Evolutionary conservation across 2,888 invertebrate species (phyloP).

Genomic region (Nasonia oneida): DNA sequence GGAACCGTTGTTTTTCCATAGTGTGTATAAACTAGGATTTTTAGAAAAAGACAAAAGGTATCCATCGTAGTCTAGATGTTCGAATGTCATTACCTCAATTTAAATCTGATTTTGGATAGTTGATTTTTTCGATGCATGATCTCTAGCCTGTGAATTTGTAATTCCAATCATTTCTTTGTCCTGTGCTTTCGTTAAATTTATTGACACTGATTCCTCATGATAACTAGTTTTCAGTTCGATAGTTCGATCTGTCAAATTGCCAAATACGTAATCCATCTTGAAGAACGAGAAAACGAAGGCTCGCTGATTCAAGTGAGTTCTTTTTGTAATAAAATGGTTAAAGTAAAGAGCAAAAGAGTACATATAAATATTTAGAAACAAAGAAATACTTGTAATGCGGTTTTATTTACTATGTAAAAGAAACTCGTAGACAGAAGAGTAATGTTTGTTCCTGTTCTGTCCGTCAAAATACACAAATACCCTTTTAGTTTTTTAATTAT

Average conservation of each 20-base stretch:
- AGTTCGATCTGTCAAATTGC: slow-evolving; percentile 57
- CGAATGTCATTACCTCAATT: slow-evolving; percentile 54
- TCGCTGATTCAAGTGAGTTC: background rate
- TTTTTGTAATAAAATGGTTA: slow-evolving; percentile 42
- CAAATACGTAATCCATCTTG: slow-evolving; percentile 59
- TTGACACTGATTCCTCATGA: slow-evolving; percentile 43
- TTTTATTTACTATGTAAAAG: slow-evolving; percentile 33
- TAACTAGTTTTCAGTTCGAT: slow-evolving; percentile 54
- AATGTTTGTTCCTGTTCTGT: slow-evolving; percentile 59
- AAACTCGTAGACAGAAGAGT: slow-evolving; percentile 28
- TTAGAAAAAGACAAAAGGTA: slow-evolving; percentile 40
- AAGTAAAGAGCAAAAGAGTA: slow-evolving; percentile 36
- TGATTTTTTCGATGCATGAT: slow-evolving; percentile 36
- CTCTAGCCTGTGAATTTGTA: slow-evolving; percentile 47
- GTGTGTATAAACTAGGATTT: slow-evolving; percentile 48
- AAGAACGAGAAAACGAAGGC: slow-evolving; percentile 30
- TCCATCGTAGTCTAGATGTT: slow-evolving; percentile 42
- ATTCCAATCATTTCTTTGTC: slow-evolving; percentile 43
- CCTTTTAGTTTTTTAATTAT: slow-evolving; percentile 38
- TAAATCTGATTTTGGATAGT: slow-evolving; percentile 10
- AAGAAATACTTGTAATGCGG: slow-evolving; percentile 28
- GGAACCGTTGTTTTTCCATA: slow-evolving; percentile 54
- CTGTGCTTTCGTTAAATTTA: slow-evolving; percentile 11
- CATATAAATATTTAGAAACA: slow-evolving; percentile 43
- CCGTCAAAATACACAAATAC: slow-evolving; percentile 40